These are phyloP conservation scores for Stomatorhinus ivindoensis DNA, from an alignment of 2,113 vertebrate genomes.

Conservation along the genomic window DNA sequence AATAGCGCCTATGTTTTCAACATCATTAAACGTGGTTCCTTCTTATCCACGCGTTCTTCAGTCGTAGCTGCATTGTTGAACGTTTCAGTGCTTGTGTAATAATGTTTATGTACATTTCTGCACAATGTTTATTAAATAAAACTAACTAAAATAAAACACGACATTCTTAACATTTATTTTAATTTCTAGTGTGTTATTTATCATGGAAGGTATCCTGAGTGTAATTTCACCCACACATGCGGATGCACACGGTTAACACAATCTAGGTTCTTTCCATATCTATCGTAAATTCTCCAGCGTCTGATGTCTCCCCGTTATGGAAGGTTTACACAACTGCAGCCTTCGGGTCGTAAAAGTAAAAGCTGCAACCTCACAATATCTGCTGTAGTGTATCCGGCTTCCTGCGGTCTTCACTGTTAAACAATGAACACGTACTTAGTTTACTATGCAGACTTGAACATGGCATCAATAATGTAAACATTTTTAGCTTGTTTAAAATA, in stretches of 20 bases:
- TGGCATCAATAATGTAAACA: constrained; percentile 7
- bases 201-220: background rate
- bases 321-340: constrained; percentile 3
- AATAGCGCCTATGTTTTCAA: background rate
- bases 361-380: background rate
- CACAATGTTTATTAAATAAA: constrained; percentile 3
- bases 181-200: background rate
- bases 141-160: background rate
- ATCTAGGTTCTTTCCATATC: background rate
- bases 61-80: background rate
- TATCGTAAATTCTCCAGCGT: background rate
- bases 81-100: background rate
- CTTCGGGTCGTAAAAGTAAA: background rate
- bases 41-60: background rate
- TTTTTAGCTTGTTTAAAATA: constrained; percentile 20
- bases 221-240: background rate
- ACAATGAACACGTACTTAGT: background rate
- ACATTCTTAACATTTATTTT: background rate
- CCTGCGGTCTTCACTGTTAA: background rate
- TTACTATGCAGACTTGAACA: background rate
- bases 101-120: background rate
- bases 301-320: background rate
- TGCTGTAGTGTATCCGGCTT: background rate
- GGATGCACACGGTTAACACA: background rate
- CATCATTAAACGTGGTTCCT: background rate